Base-by-base conservation (phyloP, 2,113 vertebrate genomes). In the Oplegnathus fasciatus region DNA sequence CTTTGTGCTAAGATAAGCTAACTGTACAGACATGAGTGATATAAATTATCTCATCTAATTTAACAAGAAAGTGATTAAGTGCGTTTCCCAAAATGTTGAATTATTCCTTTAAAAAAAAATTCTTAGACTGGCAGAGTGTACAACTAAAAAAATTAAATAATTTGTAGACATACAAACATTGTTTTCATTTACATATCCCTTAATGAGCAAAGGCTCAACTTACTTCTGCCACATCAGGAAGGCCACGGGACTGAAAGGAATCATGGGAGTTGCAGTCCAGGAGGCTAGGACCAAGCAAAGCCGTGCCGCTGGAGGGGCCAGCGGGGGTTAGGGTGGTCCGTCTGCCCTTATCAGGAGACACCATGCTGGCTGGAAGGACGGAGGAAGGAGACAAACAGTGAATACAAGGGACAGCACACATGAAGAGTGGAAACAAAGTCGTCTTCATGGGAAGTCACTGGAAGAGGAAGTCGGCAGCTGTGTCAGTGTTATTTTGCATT, bases 251-350 rank as follows among this genome's bases (percentile, higher is more conserved):
- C 75, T 97, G 98, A 86, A 99, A 99, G 37, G 98, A 99, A 90
- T 99, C 98, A 75, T 98, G 95, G 0, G 98, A 99, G 92, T 97
- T 99, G 90, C 97, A 97, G 90, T 99, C 98, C 84, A 99, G 95
- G 68, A 99, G 94, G 92, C 98, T 98, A 46, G 98, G 97, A 30
- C 97, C 98, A 61, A 99, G 95, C 75, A 99, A 90, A 65, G 97
- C 98, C 3, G 97, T 98, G 87, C 96, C 97, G 18, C 98, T 98
- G 77, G 96, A 94, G 85, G 94, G 95, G 44, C 97, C 97, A 4
- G 88, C 81, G 1, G 96, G 93, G 48, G 97, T 94, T 1, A 97
- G 95, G 80, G 96, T 89, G 94, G 95, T 96, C 89, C 98, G 97
- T 52, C 97, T 95, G 48, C 96, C 95, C 94, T 99, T 99, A 92